Percentiles rank a stretch among this genome's conserved stretches.
Conservation (phyloP, 2,797 vertebrate species). For the Parambassis ranga region DNA sequence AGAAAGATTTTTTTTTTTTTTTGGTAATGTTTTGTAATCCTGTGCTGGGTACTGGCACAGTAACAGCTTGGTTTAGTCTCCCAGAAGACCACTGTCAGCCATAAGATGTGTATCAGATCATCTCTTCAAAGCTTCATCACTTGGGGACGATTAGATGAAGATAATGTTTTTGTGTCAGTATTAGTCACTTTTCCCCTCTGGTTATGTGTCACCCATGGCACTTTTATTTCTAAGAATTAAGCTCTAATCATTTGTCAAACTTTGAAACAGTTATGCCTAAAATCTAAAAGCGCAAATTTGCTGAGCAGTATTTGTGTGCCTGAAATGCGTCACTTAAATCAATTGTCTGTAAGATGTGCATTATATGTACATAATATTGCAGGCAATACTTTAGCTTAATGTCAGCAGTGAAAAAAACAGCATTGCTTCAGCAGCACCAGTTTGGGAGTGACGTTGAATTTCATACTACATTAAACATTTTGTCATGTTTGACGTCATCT, state of each 20-base stretch:
- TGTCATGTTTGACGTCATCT: slow-evolving; percentile 42
- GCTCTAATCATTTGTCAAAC: not conserved
- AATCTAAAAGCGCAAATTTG: not conserved
- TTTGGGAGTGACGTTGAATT: slow-evolving; percentile 61
- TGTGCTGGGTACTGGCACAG: slow-evolving; percentile 57
- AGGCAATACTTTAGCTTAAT: slow-evolving; percentile 27
- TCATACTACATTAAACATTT: slow-evolving; percentile 67
- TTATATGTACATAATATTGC: slow-evolving; percentile 22
- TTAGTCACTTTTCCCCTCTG: slow-evolving; percentile 16
- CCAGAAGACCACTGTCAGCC: slow-evolving; percentile 43
- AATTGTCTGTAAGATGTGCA: slow-evolving; percentile 30
- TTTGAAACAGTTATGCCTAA: not conserved
- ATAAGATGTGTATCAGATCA: slow-evolving; percentile 45
- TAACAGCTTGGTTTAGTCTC: slow-evolving; percentile 55
- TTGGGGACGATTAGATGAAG: slow-evolving; percentile 33
- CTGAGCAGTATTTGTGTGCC: not conserved
- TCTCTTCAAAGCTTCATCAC: slow-evolving; percentile 43
- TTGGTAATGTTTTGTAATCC: slow-evolving; percentile 44
- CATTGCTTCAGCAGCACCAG: slow-evolving; percentile 20
- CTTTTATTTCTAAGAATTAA: slow-evolving; percentile 7
- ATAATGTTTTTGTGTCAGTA: slow-evolving; percentile 18
- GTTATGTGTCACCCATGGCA: not conserved
- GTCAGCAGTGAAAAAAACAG: slow-evolving; percentile 33
- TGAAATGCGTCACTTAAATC: not conserved
- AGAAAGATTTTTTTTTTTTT: slow-evolving; percentile 8